Conservation (phyloP, 2,888 invertebrate genomes). For the Ennomos quercinarius region DNA sequence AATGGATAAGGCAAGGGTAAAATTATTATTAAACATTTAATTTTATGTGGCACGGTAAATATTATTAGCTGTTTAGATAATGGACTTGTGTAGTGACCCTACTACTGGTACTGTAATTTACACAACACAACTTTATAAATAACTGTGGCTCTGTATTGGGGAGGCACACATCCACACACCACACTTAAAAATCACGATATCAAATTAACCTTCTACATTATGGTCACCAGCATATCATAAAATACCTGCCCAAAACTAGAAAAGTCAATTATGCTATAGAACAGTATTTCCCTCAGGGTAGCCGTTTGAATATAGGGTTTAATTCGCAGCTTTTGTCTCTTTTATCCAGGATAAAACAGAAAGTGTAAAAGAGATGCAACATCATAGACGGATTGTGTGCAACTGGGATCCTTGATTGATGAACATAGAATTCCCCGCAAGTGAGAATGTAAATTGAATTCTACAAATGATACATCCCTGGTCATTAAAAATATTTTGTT, state of each 20-base stretch:
- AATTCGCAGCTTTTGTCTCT: conserved; percentile 32
- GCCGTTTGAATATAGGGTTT: conserved; percentile 55
- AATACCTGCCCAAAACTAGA: conserved; percentile 4
- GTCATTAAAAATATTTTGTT: conserved; percentile 60
- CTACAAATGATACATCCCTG: conserved; percentile 50
- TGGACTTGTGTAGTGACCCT: too few species aligned
- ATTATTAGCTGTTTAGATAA: background rate
- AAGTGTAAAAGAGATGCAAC: conserved; percentile 34
- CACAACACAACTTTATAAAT: too few species aligned
- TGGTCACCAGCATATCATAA: conserved; percentile 1
- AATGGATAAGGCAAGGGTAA: conserved; percentile 10
- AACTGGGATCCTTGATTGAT: conserved; percentile 66
- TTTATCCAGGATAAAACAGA: conserved; percentile 5
- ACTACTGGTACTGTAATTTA: too few species aligned
- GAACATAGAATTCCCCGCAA: conserved; percentile 56
- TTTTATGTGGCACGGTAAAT: conserved; percentile 18
- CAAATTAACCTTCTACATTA: conserved; percentile 6
- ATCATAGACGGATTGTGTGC: conserved; percentile 30
- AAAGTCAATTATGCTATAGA: conserved; percentile 58
- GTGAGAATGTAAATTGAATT: conserved; percentile 65
- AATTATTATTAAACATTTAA: conserved; percentile 20
- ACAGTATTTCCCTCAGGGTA: conserved; percentile 55
- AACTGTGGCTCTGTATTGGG: too few species aligned
- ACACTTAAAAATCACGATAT: too few species aligned
- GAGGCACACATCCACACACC: too few species aligned